Conservation (phyloP, 2,113 vertebrate species). For the Myxocyprinus asiaticus region DNA sequence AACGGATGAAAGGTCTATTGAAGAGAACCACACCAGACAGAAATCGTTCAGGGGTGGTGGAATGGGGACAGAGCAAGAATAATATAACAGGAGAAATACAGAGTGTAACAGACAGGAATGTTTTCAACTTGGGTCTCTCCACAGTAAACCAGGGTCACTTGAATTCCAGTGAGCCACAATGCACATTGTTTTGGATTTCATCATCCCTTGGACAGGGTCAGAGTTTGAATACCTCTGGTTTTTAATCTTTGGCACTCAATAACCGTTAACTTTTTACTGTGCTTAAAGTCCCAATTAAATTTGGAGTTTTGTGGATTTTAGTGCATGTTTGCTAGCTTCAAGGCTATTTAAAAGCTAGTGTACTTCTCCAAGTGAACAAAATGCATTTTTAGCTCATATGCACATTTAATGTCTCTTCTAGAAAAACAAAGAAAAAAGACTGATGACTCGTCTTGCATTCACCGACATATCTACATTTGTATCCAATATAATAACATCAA, state of each 20-base stretch:
- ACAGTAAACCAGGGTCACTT: slow-evolving; percentile 23
- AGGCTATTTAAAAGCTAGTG: no score
- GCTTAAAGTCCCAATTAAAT: no score
- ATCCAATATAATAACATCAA: no score
- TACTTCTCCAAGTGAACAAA: no score
- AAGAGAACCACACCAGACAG: slow-evolving; percentile 29
- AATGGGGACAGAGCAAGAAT: not conserved
- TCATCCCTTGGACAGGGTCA: slow-evolving; percentile 1
- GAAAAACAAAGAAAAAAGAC: no score
- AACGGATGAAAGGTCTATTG: slow-evolving; percentile 90
- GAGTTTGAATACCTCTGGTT: slow-evolving; percentile 44
- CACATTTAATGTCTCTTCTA: no score
- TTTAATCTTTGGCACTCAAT: slow-evolving; percentile 20
- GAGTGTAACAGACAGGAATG: slow-evolving; percentile 1
- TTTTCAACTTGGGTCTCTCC: slow-evolving; percentile 18
- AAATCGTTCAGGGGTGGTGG: slow-evolving; percentile 16
- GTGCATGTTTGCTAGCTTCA: no score
- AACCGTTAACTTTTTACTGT: not conserved
- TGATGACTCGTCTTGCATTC: no score
- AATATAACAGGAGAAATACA: not conserved
- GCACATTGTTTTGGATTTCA: slow-evolving; percentile 21
- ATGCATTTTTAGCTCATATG: no score
- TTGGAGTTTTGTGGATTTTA: no score
- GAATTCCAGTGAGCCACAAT: slow-evolving; percentile 8
- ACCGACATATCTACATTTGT: no score